Evolutionary conservation across 2,113 vertebrate species (phyloP), one percentile per base, ranked within the genome.

Genomic region (Origma solitaria): DNA sequence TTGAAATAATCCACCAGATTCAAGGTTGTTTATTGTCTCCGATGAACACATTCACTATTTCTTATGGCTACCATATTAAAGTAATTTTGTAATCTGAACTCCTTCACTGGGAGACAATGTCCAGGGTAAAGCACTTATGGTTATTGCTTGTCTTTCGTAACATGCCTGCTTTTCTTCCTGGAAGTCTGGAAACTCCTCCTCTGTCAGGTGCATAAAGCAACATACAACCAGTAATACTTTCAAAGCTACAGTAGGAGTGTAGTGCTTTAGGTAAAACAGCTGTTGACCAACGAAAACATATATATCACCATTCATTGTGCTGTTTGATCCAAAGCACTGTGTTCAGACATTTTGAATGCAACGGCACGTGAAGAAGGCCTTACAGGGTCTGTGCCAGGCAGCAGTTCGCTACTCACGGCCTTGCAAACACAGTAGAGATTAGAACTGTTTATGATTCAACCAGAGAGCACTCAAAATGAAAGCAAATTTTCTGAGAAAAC

Each of bases 91-190:
- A 62, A 77, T 13, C 42, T 76, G 31, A 82, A 53, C 25, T 58
- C 27, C 45, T 83, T 71, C 69, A 60, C 15, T 66, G 31, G 40
- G 57, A 68, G 57, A 35, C 25, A 77, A 19, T 13, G 27, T 15
- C 35, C 0, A 1, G 16, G 15, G 17, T 66, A 57, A 13, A 88
- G 24, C 30, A 56, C 49, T 65, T 72, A 27, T 0, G 42, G 8
- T 3, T 75, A 18, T 15, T 10, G 2, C 24, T 66, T 44, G 33
- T 49, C 60, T 73, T 87, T n/a, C 21, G 24, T 40, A 75, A 62
- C 5, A 33, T 31, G 10, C 23, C 9, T 68, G 30, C 38, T 78
- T 93, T 91, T 81, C 77, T 64, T 70, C 49, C n/a, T 70, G 35
- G 31, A 89, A 68, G 28, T n/a, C 70, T 85, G 50, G 53, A 87